Evolutionary conservation across 2,113 vertebrate species (phyloP).

Genomic region (Pterocles gutturalis): DNA sequence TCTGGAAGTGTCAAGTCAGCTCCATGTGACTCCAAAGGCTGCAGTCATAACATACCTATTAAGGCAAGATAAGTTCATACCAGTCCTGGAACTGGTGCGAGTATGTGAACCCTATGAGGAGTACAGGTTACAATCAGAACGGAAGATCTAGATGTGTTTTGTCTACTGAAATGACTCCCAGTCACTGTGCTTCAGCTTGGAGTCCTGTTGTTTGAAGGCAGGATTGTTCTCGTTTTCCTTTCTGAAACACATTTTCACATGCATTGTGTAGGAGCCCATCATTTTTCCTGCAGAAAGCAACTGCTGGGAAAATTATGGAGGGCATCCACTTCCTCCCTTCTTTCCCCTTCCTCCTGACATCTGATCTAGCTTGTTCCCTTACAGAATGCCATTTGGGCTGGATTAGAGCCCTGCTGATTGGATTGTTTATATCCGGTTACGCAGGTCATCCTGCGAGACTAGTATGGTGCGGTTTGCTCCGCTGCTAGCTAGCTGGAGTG

Average conservation of each 20-base stretch:
- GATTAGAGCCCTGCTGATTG: not conserved
- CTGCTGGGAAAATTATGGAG: not conserved
- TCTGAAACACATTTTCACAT: not conserved
- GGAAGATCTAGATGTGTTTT: not conserved
- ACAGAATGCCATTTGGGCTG: not conserved
- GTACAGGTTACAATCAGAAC: not conserved
- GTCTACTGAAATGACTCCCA: not conserved
- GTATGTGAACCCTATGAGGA: not conserved
- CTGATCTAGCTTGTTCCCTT: not conserved
- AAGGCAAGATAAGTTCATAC: not conserved
- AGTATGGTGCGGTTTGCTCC: not conserved
- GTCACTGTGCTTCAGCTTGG: not conserved
- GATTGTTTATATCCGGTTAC: not conserved
- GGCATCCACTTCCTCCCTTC: not conserved
- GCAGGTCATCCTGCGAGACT: not conserved
- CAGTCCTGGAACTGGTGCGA: not conserved
- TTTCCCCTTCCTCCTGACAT: not conserved
- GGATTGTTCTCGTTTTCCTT: not conserved
- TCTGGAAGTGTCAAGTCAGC: not conserved
- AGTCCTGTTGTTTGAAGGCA: not conserved
- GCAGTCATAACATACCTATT: not conserved
- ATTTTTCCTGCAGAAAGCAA: not conserved
- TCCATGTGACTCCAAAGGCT: not conserved
- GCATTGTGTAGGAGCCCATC: rapidly evolving
- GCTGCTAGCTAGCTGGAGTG: not conserved